A percentile compares a stretch with the other conserved stretches of the same genome.
Evolutionary conservation across 2,797 vertebrate species (phyloP).

Genomic region (Luscinia megarhynchos): DNA sequence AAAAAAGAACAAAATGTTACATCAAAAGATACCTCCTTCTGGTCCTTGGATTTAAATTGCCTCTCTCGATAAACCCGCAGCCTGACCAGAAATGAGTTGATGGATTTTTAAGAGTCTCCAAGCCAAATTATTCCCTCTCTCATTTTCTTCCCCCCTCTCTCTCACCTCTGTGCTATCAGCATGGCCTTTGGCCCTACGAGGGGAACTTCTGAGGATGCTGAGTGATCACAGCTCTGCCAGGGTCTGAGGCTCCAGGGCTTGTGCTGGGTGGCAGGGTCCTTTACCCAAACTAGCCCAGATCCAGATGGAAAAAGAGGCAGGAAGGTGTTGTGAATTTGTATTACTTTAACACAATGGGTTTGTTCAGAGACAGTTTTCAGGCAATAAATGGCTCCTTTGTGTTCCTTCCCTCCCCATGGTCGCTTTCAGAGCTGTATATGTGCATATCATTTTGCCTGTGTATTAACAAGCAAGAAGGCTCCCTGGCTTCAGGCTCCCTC

Average conservation of each 20-base stretch:
- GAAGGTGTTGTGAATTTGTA: slow-evolving; percentile 72
- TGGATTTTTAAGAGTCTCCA: slow-evolving; percentile 27
- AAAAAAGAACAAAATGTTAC: slow-evolving; percentile 68
- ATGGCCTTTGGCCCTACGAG: not conserved
- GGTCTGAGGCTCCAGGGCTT: not conserved
- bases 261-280: not conserved
- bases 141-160: not conserved
- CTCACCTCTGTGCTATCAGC: slow-evolving; percentile 15
- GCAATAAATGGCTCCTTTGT: slow-evolving; percentile 73
- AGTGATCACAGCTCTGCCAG: not conserved
- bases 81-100: slow-evolving; percentile 17
- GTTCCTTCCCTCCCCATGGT: slow-evolving; percentile 47
- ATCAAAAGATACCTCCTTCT: slow-evolving; percentile 61
- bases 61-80: slow-evolving; percentile 23
- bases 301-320: slow-evolving; percentile 54
- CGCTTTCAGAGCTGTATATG: slow-evolving; percentile 42
- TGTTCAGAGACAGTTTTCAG: slow-evolving; percentile 70
- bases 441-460: slow-evolving; percentile 65
- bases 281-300: not conserved
- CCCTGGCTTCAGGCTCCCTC: not conserved
- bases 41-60: slow-evolving; percentile 44
- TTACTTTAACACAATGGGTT: slow-evolving; percentile 72
- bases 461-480: slow-evolving; percentile 37
- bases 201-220: not conserved
- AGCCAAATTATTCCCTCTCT: not conserved